Conservation (phyloP, 2,888 invertebrate species). For the Nomada fabriciana region DNA sequence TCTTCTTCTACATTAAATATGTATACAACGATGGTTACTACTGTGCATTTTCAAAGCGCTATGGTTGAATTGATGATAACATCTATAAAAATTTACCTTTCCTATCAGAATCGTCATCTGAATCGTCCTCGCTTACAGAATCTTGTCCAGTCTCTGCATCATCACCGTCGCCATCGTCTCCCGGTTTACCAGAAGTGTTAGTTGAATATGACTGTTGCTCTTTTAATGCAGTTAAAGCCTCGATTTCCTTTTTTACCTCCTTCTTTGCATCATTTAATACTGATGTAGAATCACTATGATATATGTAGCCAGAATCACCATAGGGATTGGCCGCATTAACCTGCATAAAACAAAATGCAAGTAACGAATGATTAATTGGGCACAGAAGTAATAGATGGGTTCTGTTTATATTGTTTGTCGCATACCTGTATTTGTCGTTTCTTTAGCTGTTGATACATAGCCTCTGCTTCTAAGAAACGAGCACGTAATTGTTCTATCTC, state of each 20-base stretch:
- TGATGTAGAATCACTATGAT: constrained; percentile 87
- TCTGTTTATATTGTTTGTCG: not conserved
- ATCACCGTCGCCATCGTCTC: constrained; percentile 85
- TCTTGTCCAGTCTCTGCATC: constrained; percentile 87
- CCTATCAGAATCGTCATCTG: constrained; percentile 86
- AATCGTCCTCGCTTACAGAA: constrained; percentile 86
- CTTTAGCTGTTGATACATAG: constrained; percentile 90
- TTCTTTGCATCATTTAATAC: constrained; percentile 92
- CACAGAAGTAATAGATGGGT: not conserved
- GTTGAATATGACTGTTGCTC: constrained; percentile 76
- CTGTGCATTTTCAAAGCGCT: not conserved
- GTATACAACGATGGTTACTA: not conserved
- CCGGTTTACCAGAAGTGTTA: constrained; percentile 84
- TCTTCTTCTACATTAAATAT: constrained; percentile 80
- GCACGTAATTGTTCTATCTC: constrained; percentile 96
- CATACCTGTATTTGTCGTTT: constrained; percentile 81
- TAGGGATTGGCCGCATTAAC: constrained; percentile 80
- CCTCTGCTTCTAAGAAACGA: constrained; percentile 94
- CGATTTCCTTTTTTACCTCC: constrained; percentile 90
- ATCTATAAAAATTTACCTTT: constrained; percentile 85
- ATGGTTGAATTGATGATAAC: not conserved
- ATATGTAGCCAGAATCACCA: constrained; percentile 86
- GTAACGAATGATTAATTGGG: not conserved
- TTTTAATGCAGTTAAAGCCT: constrained; percentile 84
- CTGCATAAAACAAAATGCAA: constrained; percentile 60